These are phyloP conservation scores for Brachionus rubens DNA, from an alignment of 1,140 invertebrate species.

Conservation along the genomic window DNA sequence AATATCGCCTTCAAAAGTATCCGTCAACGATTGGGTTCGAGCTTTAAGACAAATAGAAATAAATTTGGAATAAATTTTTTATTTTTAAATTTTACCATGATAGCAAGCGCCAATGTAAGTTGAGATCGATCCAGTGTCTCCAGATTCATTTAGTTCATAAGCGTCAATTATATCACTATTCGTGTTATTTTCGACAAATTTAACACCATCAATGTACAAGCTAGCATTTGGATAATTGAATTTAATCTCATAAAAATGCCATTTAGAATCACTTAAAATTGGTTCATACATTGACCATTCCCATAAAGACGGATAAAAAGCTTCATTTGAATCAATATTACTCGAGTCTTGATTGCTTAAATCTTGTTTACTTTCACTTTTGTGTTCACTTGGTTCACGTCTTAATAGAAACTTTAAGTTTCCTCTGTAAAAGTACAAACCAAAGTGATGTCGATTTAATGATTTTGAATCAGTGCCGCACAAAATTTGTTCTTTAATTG, in stretches of 20 bases:
- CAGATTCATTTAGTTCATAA: conserved; percentile 25
- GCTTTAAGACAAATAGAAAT: too few species aligned
- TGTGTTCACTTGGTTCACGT: neutral
- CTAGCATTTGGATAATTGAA: conserved; percentile 28
- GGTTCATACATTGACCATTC: conserved; percentile 23
- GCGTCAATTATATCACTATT: conserved; percentile 45
- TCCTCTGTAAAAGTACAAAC: conserved; percentile 42
- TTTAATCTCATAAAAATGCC: conserved; percentile 44
- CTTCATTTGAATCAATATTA: conserved; percentile 31
- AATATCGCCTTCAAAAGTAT: conserved; percentile 38
- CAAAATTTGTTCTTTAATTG: conserved; percentile 28
- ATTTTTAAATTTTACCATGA: too few species aligned
- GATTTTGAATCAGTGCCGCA: conserved; percentile 35
- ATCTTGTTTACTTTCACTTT: neutral
- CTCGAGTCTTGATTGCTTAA: conserved; percentile 1
- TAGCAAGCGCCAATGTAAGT: conserved; percentile 35
- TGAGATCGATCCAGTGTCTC: neutral
- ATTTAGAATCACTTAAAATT: conserved; percentile 21
- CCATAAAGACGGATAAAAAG: conserved; percentile 43
- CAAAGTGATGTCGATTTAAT: conserved; percentile 40
- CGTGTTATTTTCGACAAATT: neutral
- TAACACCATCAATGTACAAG: conserved; percentile 32
- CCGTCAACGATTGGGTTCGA: conserved; percentile 14
- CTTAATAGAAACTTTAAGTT: conserved; percentile 39
- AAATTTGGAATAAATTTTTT: too few species aligned